Evolutionary conservation across 2,888 invertebrate genomes (phyloP).

Genomic region (Poecilus cupreus): DNA sequence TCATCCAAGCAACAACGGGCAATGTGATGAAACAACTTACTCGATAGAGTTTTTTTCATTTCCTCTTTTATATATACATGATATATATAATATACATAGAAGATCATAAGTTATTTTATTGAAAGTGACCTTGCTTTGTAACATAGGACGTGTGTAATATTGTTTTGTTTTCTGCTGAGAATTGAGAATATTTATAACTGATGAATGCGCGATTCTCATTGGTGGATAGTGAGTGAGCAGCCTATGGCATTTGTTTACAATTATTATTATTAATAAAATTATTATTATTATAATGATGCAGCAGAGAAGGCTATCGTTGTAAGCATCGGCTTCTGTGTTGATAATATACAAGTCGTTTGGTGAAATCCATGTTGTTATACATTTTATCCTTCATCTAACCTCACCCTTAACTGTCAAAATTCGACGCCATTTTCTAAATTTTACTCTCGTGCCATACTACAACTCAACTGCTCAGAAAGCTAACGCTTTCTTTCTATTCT

Average conservation of each 20-base stretch:
- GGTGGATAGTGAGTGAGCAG: conserved; percentile 12
- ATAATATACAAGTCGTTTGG: conserved; percentile 57
- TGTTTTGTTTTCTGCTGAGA: conserved; percentile 56
- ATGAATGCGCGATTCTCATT: conserved; percentile 44
- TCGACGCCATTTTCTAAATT: background rate
- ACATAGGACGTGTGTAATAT: conserved; percentile 71
- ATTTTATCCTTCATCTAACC: background rate
- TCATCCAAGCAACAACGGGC: conserved; percentile 47
- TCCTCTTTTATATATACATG: conserved; percentile 68
- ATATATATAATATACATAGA: conserved; percentile 71
- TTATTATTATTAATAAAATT: conserved; percentile 39
- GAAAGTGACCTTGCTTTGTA: conserved; percentile 79
- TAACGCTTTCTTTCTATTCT: too few relatives aligned
- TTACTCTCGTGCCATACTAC: too few relatives aligned
- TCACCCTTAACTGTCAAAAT: background rate
- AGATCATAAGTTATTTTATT: conserved; percentile 77
- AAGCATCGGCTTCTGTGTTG: conserved; percentile 58
- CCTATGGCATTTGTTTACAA: background rate
- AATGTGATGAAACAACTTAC: conserved; percentile 60
- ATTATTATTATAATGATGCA: conserved; percentile 46
- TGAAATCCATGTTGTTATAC: conserved; percentile 17
- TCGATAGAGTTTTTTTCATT: conserved; percentile 69
- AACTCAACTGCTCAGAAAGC: too few relatives aligned
- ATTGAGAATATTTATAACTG: conserved; percentile 35
- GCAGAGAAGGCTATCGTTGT: conserved; percentile 26